Base-by-base conservation (phyloP, 1,140 invertebrate genomes). In the Drosophila subobscura region DNA sequence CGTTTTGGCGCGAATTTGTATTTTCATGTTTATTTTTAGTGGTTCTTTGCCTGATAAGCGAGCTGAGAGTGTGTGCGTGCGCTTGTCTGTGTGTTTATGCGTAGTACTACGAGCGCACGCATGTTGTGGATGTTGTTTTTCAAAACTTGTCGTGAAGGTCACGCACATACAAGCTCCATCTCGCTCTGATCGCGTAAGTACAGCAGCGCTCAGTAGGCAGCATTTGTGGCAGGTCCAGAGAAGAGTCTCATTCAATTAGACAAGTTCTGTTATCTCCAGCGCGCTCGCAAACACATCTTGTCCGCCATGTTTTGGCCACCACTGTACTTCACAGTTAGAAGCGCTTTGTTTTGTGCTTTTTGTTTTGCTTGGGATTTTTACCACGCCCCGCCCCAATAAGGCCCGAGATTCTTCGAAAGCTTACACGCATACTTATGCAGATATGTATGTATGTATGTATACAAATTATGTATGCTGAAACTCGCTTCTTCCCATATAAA, bases 21-120 rank as follows among this genome's bases (percentile, higher is more conserved):
- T 72, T 74, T 74, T 75, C 64, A 64, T 80, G 65, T 77, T 85
- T 85, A 85, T 84, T 84, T 84, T 86, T 85, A 85, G 77, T 58
- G 33, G 33, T 47, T 77, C 59, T 65, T 49, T 56, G 64, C 77
- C 77, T 85, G 81, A 85, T 85, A 85, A 85, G 81, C 72, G 49
- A 12, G 33, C 10, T 37, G 33, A 4, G 56, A 20, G 42, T 37
- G 27, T 45, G 29, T 37, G 41, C 41, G 22, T 63, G 5, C 20
- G 49, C 22, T 14, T 54, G 46, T 51, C 64, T 45, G 50, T 37
- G 41, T 33, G 44, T 60, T 42, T 78, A 20, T 78, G 76, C 67
- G 71, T 56, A 79, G 46, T 74, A 73, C 61, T 66, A 75, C 72
- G 63, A 71, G 42, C 76, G 71, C 66, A 80, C 77, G 77, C 55